Evolutionary conservation across 1,140 invertebrate genomes (phyloP).

Genomic region (Parasteatoda tepidariorum): DNA sequence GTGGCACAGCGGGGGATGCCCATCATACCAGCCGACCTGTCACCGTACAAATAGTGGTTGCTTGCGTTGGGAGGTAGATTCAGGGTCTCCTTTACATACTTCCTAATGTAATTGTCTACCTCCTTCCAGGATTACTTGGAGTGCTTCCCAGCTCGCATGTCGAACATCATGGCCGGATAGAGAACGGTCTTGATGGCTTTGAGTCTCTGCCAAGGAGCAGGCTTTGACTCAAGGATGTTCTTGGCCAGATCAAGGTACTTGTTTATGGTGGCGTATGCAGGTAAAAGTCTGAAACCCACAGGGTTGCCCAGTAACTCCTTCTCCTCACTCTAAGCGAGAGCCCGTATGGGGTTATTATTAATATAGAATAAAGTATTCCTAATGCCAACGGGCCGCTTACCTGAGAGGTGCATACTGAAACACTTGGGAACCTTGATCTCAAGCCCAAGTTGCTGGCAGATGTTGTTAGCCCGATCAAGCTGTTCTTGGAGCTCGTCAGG

Average conservation of each 20-base stretch:
- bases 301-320: neutral
- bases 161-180: neutral
- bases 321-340: neutral
- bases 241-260: neutral
- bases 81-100: neutral
- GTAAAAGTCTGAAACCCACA: neutral
- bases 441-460: neutral
- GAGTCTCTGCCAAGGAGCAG: neutral
- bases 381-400: neutral
- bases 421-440: neutral
- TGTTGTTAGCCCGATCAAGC: neutral
- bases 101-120: neutral
- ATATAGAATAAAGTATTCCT: neutral
- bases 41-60: neutral
- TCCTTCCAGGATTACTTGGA: neutral
- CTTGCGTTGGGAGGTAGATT: neutral
- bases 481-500: neutral
- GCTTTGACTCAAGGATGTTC: neutral
- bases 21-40: neutral
- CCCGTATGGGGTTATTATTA: neutral
- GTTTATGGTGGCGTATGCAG: too few species aligned
- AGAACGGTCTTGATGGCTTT: neutral
- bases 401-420: neutral
- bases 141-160: neutral
- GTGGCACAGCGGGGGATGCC: neutral